Evolutionary conservation across 92 coral and sea anemone genomes (phyloP), one percentile per base, ranked within the genome.

Genomic region (Palythoa grandiflora): DNA sequence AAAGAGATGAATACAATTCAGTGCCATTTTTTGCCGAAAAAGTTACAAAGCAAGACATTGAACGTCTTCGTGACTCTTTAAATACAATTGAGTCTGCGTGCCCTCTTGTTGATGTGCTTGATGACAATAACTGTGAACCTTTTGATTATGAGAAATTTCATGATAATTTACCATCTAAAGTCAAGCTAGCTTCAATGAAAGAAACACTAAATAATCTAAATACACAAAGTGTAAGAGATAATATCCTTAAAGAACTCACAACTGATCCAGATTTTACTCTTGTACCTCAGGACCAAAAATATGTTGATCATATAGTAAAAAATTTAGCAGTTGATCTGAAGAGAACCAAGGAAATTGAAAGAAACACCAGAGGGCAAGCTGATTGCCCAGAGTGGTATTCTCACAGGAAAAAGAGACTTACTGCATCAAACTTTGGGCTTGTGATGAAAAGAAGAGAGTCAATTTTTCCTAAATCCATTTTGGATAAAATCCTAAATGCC

Each of bases 341-440:
- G 72, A 66, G 73, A 83, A 68, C 89, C 57, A 73, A 38, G 71
- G 88, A 89, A 89, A 90, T 86, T 71, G 90, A 90, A 73, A 90
- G 85, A 40, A 88, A 79, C 78, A 90, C 90, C 44, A 40, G 85
- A 68, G 93, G 93, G 9, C 93, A 86, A 74, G 84, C 93, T 36
- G 84, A 55, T 38, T 75, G 84, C 84, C 88, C 83, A 90, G 28
- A 28, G 37, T 91, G 91, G 91, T 80, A 78, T 87, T 54, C 47
- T 4, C 84, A 86, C 51, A 76, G 92, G 75, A 54, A 80, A 16
- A 87, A 87, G 86, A 71, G 93, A 80, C 52, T 90, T 17, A 90
- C 93, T 65, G 77, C 91, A 36, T 88, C 93, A 40, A 76, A 91
- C 63, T 91, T 91, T 88, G 94, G 91, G 53, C 65, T 85, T 13